Conservation (phyloP, 2,888 invertebrate species). For the Hydraecia micacea region DNA sequence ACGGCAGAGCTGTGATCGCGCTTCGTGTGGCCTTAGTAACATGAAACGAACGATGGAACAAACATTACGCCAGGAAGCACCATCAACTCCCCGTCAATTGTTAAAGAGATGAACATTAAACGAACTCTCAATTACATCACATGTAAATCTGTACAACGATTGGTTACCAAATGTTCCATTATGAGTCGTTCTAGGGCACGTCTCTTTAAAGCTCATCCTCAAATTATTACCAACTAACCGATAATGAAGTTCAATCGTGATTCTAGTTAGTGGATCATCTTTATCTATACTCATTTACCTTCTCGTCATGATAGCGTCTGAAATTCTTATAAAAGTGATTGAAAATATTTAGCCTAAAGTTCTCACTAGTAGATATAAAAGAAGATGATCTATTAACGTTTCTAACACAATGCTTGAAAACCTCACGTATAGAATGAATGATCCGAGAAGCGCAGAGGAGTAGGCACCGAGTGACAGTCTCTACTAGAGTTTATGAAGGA, state of each 20-base stretch:
- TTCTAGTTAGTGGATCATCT: constrained; percentile 77
- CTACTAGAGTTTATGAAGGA: constrained; percentile 86
- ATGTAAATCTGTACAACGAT: constrained; percentile 40
- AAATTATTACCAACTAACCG: constrained; percentile 68
- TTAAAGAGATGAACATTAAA: constrained; percentile 63
- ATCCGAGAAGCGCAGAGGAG: constrained; percentile 86
- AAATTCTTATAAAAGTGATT: constrained; percentile 51
- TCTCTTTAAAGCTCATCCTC: constrained; percentile 67
- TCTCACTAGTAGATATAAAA: constrained; percentile 39
- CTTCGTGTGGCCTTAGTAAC: constrained; percentile 66
- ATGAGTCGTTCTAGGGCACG: constrained; percentile 59
- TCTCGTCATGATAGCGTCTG: constrained; percentile 16
- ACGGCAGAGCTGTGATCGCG: constrained; percentile 65
- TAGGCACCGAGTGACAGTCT: constrained; percentile 89
- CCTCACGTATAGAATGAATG: constrained; percentile 77
- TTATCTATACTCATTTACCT: constrained; percentile 37
- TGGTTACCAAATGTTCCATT: constrained; percentile 43
- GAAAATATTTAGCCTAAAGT: constrained; percentile 52
- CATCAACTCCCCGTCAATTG: constrained; percentile 59
- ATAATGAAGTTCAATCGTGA: constrained; percentile 64
- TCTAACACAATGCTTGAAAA: constrained; percentile 75
- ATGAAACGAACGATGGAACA: constrained; percentile 69
- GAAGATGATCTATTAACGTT: constrained; percentile 78
- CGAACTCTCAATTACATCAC: constrained; percentile 48
- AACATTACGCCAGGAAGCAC: constrained; percentile 53